Evolutionary conservation across 2,888 invertebrate genomes (phyloP).

Genomic region (Allygus modestus): DNA sequence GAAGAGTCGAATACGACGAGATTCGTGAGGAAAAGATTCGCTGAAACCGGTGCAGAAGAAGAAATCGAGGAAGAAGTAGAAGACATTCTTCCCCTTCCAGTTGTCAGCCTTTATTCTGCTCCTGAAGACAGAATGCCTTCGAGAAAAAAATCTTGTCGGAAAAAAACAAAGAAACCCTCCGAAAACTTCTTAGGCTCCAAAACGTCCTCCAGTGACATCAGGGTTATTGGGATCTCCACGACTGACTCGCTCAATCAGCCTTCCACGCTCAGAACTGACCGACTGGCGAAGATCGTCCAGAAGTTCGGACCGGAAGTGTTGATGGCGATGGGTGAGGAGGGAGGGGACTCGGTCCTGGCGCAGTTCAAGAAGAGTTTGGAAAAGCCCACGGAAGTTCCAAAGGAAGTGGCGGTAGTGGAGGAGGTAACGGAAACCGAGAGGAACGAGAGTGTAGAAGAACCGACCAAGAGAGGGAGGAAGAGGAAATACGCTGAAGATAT

Average conservation of each 20-base stretch:
- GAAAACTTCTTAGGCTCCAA: not conserved
- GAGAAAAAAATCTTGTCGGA: not conserved
- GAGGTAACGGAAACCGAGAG: not conserved
- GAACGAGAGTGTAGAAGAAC: not conserved
- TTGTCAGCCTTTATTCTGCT: conserved; percentile 67
- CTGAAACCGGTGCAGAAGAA: not conserved
- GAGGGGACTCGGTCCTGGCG: conserved; percentile 60
- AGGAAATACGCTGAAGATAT: conserved; percentile 61
- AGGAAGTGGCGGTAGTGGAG: not conserved
- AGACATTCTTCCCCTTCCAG: conserved; percentile 62
- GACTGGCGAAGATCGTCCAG: conserved; percentile 66
- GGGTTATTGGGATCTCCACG: conserved; percentile 16
- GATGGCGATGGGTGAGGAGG: conserved; percentile 60
- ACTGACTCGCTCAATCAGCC: conserved; percentile 31
- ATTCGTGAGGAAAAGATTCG: conserved; percentile 32
- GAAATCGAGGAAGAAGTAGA: not conserved
- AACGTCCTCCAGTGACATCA: conserved; percentile 40
- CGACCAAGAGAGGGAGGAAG: conserved; percentile 33
- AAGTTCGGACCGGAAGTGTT: conserved; percentile 69
- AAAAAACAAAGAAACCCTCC: conserved; percentile 16
- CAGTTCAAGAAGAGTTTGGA: conserved; percentile 62
- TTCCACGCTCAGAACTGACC: conserved; percentile 42
- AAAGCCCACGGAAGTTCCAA: not conserved
- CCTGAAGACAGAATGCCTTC: conserved; percentile 62
- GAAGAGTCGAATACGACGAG: conserved; percentile 39